Evolutionary conservation across 2,888 invertebrate genomes (phyloP).

Genomic region (Steinernema hermaphroditum): DNA sequence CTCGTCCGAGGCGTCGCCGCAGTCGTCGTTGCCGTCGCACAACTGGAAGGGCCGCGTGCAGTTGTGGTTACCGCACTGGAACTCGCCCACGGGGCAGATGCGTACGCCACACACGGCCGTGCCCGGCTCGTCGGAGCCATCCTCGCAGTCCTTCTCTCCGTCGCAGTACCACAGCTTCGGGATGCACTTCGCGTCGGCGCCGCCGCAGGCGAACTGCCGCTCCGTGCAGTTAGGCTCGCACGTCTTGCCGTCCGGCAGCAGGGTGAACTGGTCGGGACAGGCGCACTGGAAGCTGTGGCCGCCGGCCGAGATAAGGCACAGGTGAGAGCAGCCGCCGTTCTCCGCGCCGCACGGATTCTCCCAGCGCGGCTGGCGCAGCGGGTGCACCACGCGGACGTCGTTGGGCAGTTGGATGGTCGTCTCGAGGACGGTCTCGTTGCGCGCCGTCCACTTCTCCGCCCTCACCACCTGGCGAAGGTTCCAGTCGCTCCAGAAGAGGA

Average conservation of each 20-base stretch:
- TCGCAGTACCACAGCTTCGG: constrained; percentile 78
- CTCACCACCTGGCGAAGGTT: constrained; percentile 83
- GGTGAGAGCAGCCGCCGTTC: constrained; percentile 93
- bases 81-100: constrained; percentile 75
- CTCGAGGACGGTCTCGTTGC: constrained; percentile 63
- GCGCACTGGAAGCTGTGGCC: constrained; percentile 77
- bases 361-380: constrained; percentile 76
- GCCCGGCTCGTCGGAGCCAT: constrained; percentile 84
- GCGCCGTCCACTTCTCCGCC: constrained; percentile 84
- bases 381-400: constrained; percentile 63
- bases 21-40: constrained; percentile 83
- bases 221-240: constrained; percentile 79
- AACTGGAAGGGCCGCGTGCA: constrained; percentile 88
- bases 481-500: constrained; percentile 95
- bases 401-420: constrained; percentile 65
- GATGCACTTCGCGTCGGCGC: constrained; percentile 74
- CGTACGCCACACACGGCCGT: constrained; percentile 68
- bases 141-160: constrained; percentile 81
- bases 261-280: constrained; percentile 90
- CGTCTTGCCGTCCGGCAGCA: constrained; percentile 68
- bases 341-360: constrained; percentile 86
- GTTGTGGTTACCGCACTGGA: constrained; percentile 89
- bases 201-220: constrained; percentile 80
- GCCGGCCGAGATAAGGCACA: constrained; percentile 79
- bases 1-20: constrained; percentile 63